phyloP scores from a whole-genome alignment of 2,888 invertebrate genomes.

The Embidobia sp. region DNA sequence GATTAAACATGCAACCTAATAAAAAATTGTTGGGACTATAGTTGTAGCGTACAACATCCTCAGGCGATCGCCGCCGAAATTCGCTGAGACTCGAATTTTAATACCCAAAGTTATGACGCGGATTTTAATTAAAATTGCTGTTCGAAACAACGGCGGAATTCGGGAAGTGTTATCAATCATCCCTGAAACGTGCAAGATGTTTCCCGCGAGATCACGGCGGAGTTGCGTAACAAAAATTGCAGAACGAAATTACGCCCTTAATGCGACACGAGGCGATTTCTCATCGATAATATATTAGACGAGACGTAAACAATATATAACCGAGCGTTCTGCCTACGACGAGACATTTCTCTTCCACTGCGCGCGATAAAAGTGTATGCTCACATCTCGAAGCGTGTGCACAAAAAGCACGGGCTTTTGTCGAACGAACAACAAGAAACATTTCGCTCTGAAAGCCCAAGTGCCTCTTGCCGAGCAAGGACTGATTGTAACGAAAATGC shows the following conservation, averaged over 20 bases:
- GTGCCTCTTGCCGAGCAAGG: conserved; percentile 34
- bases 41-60: too few relatives aligned
- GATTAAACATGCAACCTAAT: too few relatives aligned
- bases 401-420: conserved; percentile 41
- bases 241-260: conserved; percentile 2
- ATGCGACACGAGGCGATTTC: conserved; percentile 3
- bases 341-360: conserved; percentile 24
- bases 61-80: not conserved
- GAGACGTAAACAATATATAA: conserved; percentile 24
- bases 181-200: not conserved
- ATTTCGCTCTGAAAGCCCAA: conserved; percentile 37
- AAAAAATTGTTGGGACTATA: too few relatives aligned
- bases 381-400: conserved; percentile 26
- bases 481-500: conserved; percentile 57
- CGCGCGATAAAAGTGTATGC: conserved; percentile 22
- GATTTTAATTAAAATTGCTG: not conserved
- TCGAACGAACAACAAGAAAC: conserved; percentile 48
- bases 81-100: too few relatives aligned
- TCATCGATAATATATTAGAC: conserved; percentile 20
- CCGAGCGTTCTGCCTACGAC: not conserved
- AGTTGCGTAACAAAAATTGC: not conserved
- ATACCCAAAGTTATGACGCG: too few relatives aligned
- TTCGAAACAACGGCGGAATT: not conserved
- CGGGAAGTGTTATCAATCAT: not conserved
- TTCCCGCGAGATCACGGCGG: not conserved